Conservation (phyloP, 2,797 vertebrate species). For the Betta splendens region DNA sequence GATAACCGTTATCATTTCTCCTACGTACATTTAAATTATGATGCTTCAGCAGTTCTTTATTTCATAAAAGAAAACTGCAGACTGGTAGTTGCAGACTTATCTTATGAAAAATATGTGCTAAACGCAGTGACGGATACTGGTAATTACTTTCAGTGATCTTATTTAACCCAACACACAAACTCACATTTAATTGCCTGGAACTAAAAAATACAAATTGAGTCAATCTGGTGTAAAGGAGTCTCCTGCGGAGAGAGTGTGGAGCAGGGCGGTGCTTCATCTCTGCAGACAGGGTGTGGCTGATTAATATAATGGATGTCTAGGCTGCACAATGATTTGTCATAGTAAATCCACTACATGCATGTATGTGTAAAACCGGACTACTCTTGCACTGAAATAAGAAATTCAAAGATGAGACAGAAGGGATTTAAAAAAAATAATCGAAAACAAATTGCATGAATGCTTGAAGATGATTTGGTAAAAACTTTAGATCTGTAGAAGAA, state of each 20-base stretch:
- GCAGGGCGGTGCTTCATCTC: constrained; percentile 31
- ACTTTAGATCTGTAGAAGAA: too few relatives aligned
- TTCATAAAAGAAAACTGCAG: not conserved
- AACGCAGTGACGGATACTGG: constrained; percentile 58
- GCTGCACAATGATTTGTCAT: constrained; percentile 7
- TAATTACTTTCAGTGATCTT: constrained; percentile 70
- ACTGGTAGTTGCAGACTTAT: constrained; percentile 13
- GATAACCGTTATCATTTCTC: not conserved
- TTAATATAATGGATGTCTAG: constrained; percentile 33
- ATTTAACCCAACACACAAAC: constrained; percentile 57
- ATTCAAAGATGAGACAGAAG: too few relatives aligned
- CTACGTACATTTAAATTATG: constrained; percentile 2
- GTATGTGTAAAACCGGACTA: not conserved
- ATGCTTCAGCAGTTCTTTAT: constrained; percentile 4
- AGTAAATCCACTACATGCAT: not conserved
- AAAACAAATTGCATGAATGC: too few relatives aligned
- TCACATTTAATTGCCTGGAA: constrained; percentile 66
- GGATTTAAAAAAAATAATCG: not conserved
- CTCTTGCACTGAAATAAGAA: not conserved
- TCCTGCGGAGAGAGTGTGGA: constrained; percentile 47
- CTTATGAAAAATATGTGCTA: constrained; percentile 12
- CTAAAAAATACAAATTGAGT: constrained; percentile 63
- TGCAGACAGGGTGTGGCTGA: constrained; percentile 37
- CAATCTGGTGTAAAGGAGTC: constrained; percentile 62
- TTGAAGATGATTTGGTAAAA: too few relatives aligned